phyloP scores from a whole-genome alignment of 2,113 vertebrate species.

The Vanacampus margaritifer region DNA sequence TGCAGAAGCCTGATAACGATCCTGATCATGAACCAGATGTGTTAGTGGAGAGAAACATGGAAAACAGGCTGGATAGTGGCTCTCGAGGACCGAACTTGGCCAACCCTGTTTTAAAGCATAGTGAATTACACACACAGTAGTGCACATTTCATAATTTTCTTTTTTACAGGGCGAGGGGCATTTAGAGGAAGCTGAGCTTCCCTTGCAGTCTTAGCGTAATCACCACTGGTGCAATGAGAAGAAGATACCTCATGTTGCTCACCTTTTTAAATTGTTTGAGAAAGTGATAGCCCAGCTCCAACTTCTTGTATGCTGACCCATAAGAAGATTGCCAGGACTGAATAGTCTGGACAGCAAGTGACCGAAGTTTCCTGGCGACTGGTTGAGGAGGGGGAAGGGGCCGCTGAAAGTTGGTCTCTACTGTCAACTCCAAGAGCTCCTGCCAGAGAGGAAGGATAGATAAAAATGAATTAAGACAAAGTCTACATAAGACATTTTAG shows the following conservation, averaged over 20 bases:
- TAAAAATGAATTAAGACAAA: background rate
- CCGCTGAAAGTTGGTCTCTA: slow-evolving; percentile 81
- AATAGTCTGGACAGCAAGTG: slow-evolving; percentile 76
- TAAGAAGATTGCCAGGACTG: slow-evolving; percentile 82
- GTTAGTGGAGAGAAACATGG: too few species aligned
- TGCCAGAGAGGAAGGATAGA: background rate
- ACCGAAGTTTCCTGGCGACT: slow-evolving; percentile 80
- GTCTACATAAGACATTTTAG: background rate
- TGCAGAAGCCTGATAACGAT: too few species aligned
- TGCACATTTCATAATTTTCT: too few species aligned
- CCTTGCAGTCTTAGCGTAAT: too few species aligned
- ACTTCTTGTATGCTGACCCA: slow-evolving; percentile 86
- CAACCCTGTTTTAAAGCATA: too few species aligned
- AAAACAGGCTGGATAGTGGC: too few species aligned
- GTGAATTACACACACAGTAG: too few species aligned
- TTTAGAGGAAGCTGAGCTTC: too few species aligned
- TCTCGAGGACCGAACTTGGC: too few species aligned
- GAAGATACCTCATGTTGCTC: slow-evolving; percentile 3
- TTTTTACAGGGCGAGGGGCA: too few species aligned
- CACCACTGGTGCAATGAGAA: too few species aligned
- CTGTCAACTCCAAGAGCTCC: slow-evolving; percentile 86
- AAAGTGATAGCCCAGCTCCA: slow-evolving; percentile 87
- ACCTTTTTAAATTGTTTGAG: slow-evolving; percentile 90
- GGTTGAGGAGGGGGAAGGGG: slow-evolving; percentile 88
- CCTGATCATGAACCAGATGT: too few species aligned